Conservation (phyloP, 2,888 invertebrate genomes). For the Ypsolopha scabrella region DNA sequence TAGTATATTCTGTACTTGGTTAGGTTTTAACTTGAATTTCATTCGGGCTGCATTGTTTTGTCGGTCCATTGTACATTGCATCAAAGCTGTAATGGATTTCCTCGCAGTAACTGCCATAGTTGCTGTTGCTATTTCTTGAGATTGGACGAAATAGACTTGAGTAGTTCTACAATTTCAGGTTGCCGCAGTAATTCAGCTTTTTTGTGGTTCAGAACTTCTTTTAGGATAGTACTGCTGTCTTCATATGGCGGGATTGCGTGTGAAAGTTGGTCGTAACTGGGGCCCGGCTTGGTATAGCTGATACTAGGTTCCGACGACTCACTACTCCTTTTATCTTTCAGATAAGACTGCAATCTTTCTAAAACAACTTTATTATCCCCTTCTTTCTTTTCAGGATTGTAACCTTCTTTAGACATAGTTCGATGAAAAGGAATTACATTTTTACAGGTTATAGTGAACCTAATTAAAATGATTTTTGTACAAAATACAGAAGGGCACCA, state of each 20-base stretch:
- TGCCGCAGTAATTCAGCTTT: constrained; percentile 57
- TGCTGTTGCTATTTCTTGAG: constrained; percentile 36
- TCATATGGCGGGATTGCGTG: constrained; percentile 30
- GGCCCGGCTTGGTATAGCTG: constrained; percentile 47
- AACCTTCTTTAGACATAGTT: constrained; percentile 66
- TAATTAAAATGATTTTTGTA: background rate
- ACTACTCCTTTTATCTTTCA: constrained; percentile 56
- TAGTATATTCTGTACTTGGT: constrained; percentile 57
- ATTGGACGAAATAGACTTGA: constrained; percentile 50
- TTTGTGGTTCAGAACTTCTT: constrained; percentile 59
- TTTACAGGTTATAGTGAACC: constrained; percentile 7
- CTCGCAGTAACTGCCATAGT: constrained; percentile 49
- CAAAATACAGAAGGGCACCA: background rate
- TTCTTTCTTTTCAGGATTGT: constrained; percentile 60
- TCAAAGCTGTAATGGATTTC: constrained; percentile 51
- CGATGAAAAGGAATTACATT: constrained; percentile 19
- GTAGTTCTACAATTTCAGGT: constrained; percentile 53
- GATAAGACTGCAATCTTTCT: constrained; percentile 56
- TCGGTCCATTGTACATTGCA: constrained; percentile 53
- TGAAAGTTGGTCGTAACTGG: constrained; percentile 41
- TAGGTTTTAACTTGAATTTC: constrained; percentile 48
- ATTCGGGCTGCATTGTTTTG: constrained; percentile 45
- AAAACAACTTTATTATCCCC: constrained; percentile 60
- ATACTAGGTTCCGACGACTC: constrained; percentile 36
- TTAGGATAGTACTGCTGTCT: constrained; percentile 49